Conservation (phyloP, 2,888 invertebrate species). For the Ellobium chinense region DNA sequence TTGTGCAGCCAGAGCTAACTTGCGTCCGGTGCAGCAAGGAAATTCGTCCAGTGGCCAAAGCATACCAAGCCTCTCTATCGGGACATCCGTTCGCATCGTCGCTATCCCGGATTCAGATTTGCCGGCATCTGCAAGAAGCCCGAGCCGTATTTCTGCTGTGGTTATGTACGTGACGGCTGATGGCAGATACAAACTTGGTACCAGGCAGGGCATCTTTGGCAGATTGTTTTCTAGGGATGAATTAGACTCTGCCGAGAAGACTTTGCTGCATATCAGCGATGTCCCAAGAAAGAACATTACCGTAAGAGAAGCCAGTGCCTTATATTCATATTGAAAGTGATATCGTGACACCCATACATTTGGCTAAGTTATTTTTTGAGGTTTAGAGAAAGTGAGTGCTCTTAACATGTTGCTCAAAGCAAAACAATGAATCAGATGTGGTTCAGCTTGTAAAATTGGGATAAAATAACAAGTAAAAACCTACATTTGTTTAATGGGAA, state of each 20-base stretch:
- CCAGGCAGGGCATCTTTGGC: not conserved
- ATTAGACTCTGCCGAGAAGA: not conserved
- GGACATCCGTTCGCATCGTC: not conserved
- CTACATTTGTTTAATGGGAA: too few species aligned
- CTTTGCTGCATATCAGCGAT: not conserved
- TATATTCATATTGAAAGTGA: not conserved
- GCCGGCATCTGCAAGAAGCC: not conserved
- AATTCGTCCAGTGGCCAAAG: too few species aligned
- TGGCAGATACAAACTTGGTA: not conserved
- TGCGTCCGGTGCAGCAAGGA: too few species aligned
- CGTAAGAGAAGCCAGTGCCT: not conserved
- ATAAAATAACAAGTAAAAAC: too few species aligned
- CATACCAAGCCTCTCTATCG: too few species aligned
- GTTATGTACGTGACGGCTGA: slow-evolving; percentile 5
- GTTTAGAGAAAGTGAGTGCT: too few species aligned
- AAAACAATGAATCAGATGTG: too few species aligned
- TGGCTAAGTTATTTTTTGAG: too few species aligned
- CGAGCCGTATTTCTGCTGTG: not conserved
- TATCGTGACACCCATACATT: too few species aligned
- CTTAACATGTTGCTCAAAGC: too few species aligned
- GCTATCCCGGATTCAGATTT: not conserved
- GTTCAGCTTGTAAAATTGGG: too few species aligned
- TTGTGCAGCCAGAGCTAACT: too few species aligned
- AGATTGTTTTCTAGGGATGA: slow-evolving; percentile 4
- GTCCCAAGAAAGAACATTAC: not conserved